Conservation (phyloP, 2,113 vertebrate species). For the Pyrgilauda ruficollis region DNA sequence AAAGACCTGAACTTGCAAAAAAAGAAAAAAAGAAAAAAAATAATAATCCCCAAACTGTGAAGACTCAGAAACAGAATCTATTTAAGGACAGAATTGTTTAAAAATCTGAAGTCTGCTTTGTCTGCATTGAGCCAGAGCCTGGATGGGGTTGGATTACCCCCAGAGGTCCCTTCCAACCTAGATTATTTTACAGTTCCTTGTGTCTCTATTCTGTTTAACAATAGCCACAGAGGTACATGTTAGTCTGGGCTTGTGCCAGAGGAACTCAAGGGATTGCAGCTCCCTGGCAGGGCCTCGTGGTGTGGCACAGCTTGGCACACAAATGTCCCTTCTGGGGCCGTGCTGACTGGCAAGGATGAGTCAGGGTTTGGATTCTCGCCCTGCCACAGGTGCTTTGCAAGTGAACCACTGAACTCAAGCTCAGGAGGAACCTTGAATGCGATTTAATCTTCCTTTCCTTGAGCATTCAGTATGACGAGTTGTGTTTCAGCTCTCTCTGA, state of each 20-base stretch:
- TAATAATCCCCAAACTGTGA: not conserved
- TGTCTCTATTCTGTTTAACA: not conserved
- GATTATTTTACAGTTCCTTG: not conserved
- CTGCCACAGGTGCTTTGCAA: not conserved
- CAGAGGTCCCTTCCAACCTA: not conserved
- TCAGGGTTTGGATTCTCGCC: not conserved
- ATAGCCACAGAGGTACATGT: not conserved
- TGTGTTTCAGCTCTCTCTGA: not conserved
- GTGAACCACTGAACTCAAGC: not conserved
- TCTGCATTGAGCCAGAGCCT: not conserved
- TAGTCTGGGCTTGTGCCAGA: not conserved
- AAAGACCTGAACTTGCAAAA: not conserved
- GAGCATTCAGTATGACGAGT: not conserved
- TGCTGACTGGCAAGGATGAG: not conserved
- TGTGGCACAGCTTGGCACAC: rapidly evolving
- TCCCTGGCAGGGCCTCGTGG: not conserved
- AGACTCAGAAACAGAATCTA: not conserved
- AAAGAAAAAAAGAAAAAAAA: not conserved
- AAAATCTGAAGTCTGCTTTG: not conserved
- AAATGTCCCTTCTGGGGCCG: rapidly evolving
- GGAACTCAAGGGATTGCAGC: not conserved
- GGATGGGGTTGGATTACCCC: not conserved
- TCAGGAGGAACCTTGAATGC: not conserved
- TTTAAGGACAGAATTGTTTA: not conserved
- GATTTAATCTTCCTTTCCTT: not conserved